Evolutionary conservation across 2,113 vertebrate species (phyloP).

Genomic region (Xiphophorus maculatus): DNA sequence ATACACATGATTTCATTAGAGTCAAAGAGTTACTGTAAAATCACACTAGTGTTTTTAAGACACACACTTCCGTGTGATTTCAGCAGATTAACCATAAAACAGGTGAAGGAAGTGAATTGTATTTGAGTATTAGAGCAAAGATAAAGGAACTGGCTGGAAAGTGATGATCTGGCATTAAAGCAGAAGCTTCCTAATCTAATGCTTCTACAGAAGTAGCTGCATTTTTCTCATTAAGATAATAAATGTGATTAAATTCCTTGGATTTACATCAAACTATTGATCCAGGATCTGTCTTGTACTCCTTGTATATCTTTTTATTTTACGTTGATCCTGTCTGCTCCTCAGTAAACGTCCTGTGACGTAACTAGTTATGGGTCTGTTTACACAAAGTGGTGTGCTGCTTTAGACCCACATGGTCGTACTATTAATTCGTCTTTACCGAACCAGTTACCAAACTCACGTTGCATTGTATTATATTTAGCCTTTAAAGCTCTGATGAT

Average conservation of each 20-base stretch:
- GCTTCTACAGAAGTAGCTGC: background rate
- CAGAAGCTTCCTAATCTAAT: background rate
- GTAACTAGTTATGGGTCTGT: conserved; percentile 24
- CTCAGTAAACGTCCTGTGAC: conserved; percentile 4
- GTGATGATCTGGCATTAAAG: background rate
- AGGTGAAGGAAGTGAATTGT: background rate
- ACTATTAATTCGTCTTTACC: conserved; percentile 6
- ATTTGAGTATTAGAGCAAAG: background rate
- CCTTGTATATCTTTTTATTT: too few species aligned
- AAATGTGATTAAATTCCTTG: background rate
- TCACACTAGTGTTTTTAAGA: background rate
- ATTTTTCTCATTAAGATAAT: background rate
- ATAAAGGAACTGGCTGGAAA: background rate
- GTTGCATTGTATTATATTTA: background rate
- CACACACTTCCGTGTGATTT: background rate
- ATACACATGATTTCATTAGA: background rate
- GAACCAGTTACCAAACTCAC: background rate
- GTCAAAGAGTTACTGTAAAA: background rate
- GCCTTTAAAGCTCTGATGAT: background rate
- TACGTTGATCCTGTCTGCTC: background rate
- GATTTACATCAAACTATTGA: background rate
- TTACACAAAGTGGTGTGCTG: background rate
- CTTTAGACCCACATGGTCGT: background rate
- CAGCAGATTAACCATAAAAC: background rate
- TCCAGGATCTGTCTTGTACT: background rate